These are phyloP conservation scores for Ichneumoninae sp. DNA, from an alignment of 2,888 invertebrate genomes.

Conservation along the genomic window DNA sequence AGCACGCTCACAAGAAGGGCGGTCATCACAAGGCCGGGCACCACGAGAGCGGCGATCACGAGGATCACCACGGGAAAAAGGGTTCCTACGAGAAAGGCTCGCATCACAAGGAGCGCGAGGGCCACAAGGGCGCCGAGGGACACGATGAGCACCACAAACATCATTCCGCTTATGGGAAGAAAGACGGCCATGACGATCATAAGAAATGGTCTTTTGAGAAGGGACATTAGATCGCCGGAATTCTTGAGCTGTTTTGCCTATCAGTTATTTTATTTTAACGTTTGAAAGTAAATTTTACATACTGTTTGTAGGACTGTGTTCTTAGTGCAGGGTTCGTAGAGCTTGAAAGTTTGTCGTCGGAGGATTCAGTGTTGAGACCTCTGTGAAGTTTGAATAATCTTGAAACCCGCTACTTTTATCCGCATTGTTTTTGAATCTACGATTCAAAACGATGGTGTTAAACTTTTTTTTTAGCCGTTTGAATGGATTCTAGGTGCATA, in stretches of 20 bases:
- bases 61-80: constrained; percentile 91
- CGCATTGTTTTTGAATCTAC: no score
- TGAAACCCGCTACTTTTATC: no score
- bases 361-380: no score
- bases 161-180: constrained; percentile 87
- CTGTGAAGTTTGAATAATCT: no score
- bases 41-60: constrained; percentile 87
- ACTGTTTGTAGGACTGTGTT: not conserved
- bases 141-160: constrained; percentile 88
- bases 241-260: not conserved
- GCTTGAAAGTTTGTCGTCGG: no score
- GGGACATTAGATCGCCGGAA: constrained; percentile 76
- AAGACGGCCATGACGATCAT: constrained; percentile 87
- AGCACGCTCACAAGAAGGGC: constrained; percentile 89
- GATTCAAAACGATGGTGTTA: no score
- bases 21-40: constrained; percentile 87
- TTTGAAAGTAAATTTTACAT: not conserved
- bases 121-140: constrained; percentile 87
- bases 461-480: not conserved
- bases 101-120: constrained; percentile 88
- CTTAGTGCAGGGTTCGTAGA: no score
- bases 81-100: constrained; percentile 89
- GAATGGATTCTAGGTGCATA: not conserved
- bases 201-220: constrained; percentile 82
- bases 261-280: not conserved